phyloP scores from a whole-genome alignment of 2,113 vertebrate species.

The Micronycteris hirsuta region DNA sequence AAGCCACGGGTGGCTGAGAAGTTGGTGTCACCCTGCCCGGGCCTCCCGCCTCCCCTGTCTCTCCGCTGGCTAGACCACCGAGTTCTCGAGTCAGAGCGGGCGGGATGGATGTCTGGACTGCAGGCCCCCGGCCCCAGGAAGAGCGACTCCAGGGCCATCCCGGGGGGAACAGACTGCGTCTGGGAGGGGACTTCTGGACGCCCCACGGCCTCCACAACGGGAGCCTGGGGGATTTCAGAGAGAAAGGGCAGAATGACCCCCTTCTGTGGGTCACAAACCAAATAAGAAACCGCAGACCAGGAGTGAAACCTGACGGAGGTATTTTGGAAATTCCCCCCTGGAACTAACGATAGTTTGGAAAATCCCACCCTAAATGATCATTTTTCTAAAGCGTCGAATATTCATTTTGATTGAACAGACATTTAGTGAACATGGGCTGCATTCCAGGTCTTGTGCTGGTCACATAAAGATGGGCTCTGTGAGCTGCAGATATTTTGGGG shows the following conservation, averaged over 20 bases:
- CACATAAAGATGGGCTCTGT: background rate
- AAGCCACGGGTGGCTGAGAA: background rate
- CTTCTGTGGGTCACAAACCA: background rate
- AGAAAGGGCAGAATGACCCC: background rate
- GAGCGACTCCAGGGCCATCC: background rate
- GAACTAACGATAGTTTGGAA: background rate
- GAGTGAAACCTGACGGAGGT: background rate
- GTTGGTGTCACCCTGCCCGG: background rate
- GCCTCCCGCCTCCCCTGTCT: background rate
- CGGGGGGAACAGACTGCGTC: background rate
- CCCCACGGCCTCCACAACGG: background rate
- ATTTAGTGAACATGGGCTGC: accelerated
- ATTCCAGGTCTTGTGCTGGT: too few species aligned
- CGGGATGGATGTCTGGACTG: accelerated
- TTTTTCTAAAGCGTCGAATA: background rate
- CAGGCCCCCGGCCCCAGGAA: background rate
- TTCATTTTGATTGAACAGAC: background rate
- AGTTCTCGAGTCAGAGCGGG: background rate
- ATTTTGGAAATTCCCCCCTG: background rate
- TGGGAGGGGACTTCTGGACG: background rate
- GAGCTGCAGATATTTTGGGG: background rate
- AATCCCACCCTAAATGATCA: background rate
- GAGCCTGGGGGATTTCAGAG: background rate
- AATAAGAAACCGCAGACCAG: background rate
- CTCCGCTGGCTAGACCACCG: background rate